Evolutionary conservation across 2,797 vertebrate genomes (phyloP).

Genomic region (Dendrocincla fuliginosa): DNA sequence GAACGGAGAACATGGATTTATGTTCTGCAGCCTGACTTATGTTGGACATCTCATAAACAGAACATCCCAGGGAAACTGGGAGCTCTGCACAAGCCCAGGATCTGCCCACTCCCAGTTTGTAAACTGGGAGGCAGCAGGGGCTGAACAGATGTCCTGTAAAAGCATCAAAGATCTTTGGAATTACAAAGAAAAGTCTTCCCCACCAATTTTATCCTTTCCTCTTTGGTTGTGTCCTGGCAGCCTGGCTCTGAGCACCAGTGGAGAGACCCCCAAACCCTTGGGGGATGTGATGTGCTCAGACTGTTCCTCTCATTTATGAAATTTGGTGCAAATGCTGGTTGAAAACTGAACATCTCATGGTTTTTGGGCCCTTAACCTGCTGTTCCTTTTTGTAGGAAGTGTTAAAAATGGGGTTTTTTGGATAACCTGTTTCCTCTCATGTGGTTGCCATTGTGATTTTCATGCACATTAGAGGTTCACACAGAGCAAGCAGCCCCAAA

Average conservation of each 20-base stretch:
- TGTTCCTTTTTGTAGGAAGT: conserved; percentile 11
- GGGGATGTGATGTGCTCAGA: background rate
- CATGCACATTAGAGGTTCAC: background rate
- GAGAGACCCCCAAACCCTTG: accelerated
- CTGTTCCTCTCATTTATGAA: background rate
- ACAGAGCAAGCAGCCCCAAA: background rate
- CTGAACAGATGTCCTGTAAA: background rate
- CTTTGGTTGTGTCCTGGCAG: background rate
- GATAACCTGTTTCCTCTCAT: background rate
- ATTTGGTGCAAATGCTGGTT: conserved; percentile 35
- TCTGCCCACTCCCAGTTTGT: background rate
- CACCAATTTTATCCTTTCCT: background rate
- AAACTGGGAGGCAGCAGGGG: background rate
- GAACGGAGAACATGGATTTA: background rate
- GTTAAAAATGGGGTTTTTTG: background rate
- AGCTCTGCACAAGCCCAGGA: accelerated
- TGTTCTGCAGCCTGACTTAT: background rate
- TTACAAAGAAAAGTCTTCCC: background rate
- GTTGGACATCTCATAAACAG: background rate
- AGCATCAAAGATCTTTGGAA: background rate
- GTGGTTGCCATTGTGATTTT: background rate
- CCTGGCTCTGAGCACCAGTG: conserved; percentile 33
- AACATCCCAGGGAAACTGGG: background rate
- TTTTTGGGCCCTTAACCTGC: conserved; percentile 8
- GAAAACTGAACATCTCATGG: background rate